These are phyloP conservation scores for Aspidiotus rigidus DNA, from an alignment of 2,888 invertebrate genomes.

Conservation along the genomic window DNA sequence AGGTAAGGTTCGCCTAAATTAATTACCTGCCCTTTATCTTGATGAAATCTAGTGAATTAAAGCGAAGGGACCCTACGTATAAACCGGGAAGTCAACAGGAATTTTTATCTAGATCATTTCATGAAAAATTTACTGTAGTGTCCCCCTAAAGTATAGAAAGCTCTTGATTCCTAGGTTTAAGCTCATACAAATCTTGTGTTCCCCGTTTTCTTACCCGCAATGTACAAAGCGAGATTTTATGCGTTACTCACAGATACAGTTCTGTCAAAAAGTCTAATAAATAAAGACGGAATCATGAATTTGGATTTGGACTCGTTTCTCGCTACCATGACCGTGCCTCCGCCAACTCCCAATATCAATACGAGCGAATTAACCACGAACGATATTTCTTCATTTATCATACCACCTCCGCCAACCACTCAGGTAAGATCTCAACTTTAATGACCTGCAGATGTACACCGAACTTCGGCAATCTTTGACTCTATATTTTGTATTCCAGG, in stretches of 20 bases:
- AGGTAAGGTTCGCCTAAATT: not conserved
- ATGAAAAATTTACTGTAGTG: no score
- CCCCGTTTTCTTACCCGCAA: not conserved
- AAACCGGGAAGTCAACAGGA: no score
- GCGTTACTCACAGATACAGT: constrained; percentile 31
- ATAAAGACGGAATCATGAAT: constrained; percentile 40
- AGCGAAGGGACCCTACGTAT: no score
- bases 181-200: not conserved
- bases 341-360: constrained; percentile 53
- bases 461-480: not conserved
- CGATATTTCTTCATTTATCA: constrained; percentile 75
- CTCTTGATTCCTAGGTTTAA: no score
- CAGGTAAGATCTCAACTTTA: constrained; percentile 1
- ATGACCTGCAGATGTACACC: no score
- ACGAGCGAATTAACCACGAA: constrained; percentile 70
- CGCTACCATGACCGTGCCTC: constrained; percentile 70
- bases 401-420: constrained; percentile 49
- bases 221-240: not conserved
- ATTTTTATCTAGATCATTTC: no score
- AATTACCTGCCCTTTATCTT: no score
- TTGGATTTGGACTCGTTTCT: constrained; percentile 69
- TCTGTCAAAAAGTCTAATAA: constrained; percentile 34
- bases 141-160: no score
- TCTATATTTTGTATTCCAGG: not conserved
- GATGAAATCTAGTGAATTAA: no score